Base-by-base conservation (phyloP, 2,797 vertebrate species). In the Megalops cyprinoides region DNA sequence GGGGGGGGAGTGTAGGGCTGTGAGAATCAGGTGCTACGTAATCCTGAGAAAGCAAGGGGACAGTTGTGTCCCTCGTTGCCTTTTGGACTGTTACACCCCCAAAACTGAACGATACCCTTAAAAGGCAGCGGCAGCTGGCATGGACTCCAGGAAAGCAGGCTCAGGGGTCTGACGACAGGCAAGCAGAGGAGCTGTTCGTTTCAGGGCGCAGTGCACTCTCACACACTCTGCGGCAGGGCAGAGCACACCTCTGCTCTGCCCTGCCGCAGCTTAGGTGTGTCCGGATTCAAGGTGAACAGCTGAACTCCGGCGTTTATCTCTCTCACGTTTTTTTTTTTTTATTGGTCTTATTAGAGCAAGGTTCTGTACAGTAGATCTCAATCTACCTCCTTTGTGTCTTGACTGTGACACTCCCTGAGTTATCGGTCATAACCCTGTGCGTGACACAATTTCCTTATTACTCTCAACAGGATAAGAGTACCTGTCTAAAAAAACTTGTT, bases 391-490 rank as follows among this genome's bases (percentile, higher is more conserved):
- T 37, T 37, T 60, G 83, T 83, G 85, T 86, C 84, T 86, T 85
- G 85, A 89, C 87, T 86, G 89, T 82, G 58, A 87, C 34, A 87
- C 86, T 75, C 74, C 60, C 78, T 34, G 10, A 86, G 88, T 89
- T 90, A 90, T 90, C 86, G 89, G 83, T 76, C 48, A 56, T 12
- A 82, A 80, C 80, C 88, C 65, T 89, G 83, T 76, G 82, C 73
- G 48, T 28, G 82, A 86, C 87, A 85, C 90, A 84, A 90, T 91
- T 83, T 80, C 87, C 91, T 91, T 91, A 92, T 91, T 93, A 85
- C 86, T 74, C 71, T 79, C 83, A 92, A 90, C 91, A 93, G 92
- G 91, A 94, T 92, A 91, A 92, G 89, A 84, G 85, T 89, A 88
- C 87, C 87, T 89, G 79, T 76, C 83, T 84, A 87, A 58, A 81